Percentiles rank a stretch among this genome's conserved stretches.
These are phyloP conservation scores for Ammodytes dubius DNA, from an alignment of 2,113 vertebrate genomes.

Conservation along the genomic window DNA sequence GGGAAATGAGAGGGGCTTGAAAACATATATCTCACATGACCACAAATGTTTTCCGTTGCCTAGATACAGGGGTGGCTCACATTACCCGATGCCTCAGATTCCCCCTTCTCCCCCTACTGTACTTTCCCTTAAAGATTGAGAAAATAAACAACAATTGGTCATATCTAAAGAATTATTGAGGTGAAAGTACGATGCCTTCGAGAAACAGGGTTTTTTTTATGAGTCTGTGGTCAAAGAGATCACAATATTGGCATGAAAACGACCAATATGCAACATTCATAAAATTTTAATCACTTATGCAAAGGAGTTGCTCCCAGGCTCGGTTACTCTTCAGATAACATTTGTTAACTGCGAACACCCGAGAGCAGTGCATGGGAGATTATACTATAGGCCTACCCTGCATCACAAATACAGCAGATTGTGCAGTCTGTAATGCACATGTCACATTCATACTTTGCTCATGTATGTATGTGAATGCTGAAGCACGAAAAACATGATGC, in stretches of 20 bases:
- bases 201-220: no score
- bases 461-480: not conserved
- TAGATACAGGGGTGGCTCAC: no score
- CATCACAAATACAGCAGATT: not conserved
- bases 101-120: no score
- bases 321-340: not conserved
- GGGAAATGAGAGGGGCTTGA: no score
- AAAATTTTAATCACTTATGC: not conserved
- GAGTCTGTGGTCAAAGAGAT: not conserved
- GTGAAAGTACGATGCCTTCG: not conserved
- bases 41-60: no score
- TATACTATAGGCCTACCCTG: not conserved
- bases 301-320: not conserved
- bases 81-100: no score
- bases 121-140: not conserved
- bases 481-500: not conserved
- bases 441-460: constrained; percentile 13
- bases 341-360: not conserved
- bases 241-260: not conserved
- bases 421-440: constrained; percentile 3
- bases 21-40: no score
- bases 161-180: not conserved
- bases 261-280: not conserved
- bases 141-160: not conserved
- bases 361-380: not conserved